Base-by-base conservation (phyloP, 2,888 invertebrate species). In the Aporophyla lueneburgensis region DNA sequence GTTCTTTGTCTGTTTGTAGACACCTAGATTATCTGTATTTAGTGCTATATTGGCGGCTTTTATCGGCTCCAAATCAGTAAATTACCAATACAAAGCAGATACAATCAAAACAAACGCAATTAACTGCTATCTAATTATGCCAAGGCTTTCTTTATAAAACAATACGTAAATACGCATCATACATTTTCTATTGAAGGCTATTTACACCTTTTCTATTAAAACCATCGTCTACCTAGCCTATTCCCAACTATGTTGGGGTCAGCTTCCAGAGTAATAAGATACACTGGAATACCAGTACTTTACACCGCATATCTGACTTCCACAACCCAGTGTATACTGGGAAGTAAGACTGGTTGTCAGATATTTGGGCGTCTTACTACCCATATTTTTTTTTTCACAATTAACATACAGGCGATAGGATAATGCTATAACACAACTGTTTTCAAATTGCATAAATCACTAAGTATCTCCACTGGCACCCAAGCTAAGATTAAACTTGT, bases 81-180 rank as follows among this genome's bases (percentile, higher is more conserved):
- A n/a, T n/a, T n/a, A 51, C 12, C 0, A 40, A 49, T 43, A 24
- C 19, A 33, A 46, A 14, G 5, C 43, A 0, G 46, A 56, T 74
- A 61, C 19, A 56, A 74, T 81, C 75, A 61, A 74, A 51, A 68
- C 62, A 51, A 43, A 43, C n/a, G 16, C 10, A 67, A 24, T 14
- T 40, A 14, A 24, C 67, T 59, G 16, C 9, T 85, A 81, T 81
- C 86, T 76, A 71, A 71, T 62, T 58, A 76, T 77, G 88, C 43
- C 86, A 86, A 87, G 86, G 84, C 43, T 70, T 85, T 74, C 54
- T 24, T 68, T 27, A 62, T 21, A 71, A 63, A 72, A 58, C 59
- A 85, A 81, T 61, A 58, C 46, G 49, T 58, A 56, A 46, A 76
- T 63, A 83, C 56, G 76, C 77, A 56, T 74, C 27, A 67, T 27